Conservation (phyloP, 2,888 invertebrate genomes). For the Eurytoma californica region DNA sequence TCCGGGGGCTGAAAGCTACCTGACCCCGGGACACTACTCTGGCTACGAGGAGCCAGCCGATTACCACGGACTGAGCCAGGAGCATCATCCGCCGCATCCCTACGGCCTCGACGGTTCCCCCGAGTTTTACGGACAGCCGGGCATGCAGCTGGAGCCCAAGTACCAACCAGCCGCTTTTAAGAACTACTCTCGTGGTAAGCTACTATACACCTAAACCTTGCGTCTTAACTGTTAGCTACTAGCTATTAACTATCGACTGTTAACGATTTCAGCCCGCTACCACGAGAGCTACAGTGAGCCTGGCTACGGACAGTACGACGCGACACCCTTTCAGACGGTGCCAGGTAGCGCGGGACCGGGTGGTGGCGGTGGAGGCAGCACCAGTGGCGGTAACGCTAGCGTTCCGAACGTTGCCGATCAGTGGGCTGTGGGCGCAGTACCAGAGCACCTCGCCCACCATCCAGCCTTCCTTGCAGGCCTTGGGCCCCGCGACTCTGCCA, state of each 20-base stretch:
- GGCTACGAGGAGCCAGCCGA: slow-evolving; percentile 76
- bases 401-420: slow-evolving; percentile 76
- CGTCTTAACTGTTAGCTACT: no score
- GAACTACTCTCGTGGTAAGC: slow-evolving; percentile 83
- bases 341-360: slow-evolving; percentile 77
- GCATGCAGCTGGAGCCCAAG: slow-evolving; percentile 80
- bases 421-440: slow-evolving; percentile 75
- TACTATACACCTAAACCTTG: background rate
- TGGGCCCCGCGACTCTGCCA: slow-evolving; percentile 70
- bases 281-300: slow-evolving; percentile 77
- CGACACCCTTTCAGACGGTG: slow-evolving; percentile 85
- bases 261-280: slow-evolving; percentile 67
- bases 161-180: slow-evolving; percentile 84
- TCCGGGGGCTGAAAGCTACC: slow-evolving; percentile 69
- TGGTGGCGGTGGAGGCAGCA: slow-evolving; percentile 77
- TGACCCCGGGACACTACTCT: slow-evolving; percentile 72
- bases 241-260: background rate
- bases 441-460: slow-evolving; percentile 77
- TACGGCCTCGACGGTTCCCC: slow-evolving; percentile 82
- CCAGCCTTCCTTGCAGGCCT: slow-evolving; percentile 76
- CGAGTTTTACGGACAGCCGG: slow-evolving; percentile 82
- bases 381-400: slow-evolving; percentile 77
- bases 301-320: slow-evolving; percentile 80
- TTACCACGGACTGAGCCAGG: slow-evolving; percentile 66
- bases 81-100: slow-evolving; percentile 76